Conservation (phyloP, 92 coral and sea anemone genomes). For the Umimayanthus chanpuru region DNA sequence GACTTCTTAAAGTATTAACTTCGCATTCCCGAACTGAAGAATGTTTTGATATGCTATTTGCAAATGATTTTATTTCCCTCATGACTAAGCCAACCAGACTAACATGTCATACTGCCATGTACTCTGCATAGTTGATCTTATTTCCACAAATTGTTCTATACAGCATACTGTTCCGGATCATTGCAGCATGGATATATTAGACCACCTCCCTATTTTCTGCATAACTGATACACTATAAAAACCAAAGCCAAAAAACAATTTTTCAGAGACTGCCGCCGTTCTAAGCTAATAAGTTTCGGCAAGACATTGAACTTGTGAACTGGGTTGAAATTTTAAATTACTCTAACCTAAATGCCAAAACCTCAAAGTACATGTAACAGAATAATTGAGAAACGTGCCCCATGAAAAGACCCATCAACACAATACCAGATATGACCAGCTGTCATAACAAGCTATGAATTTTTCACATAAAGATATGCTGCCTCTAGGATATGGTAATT, state of each 20-base stretch:
- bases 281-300: neutral
- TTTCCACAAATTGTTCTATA: neutral
- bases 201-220: neutral
- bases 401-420: too few species aligned
- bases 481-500: too few species aligned
- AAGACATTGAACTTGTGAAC: conserved; percentile 8
- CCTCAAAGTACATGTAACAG: neutral
- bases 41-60: conserved; percentile 59
- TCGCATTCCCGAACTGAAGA: conserved; percentile 59
- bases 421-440: too few species aligned
- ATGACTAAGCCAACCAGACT: conserved; percentile 68
- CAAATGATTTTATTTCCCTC: conserved; percentile 47
- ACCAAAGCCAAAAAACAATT: neutral
- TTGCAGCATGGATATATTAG: conserved; percentile 12
- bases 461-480: too few species aligned
- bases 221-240: conserved; percentile 6
- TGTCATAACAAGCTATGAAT: too few species aligned
- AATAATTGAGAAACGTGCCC: too few species aligned
- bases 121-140: neutral
- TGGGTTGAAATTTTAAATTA: neutral
- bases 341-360: neutral
- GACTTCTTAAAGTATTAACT: conserved; percentile 50
- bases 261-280: conserved; percentile 8
- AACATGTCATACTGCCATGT: neutral
- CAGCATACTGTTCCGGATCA: neutral